phyloP scores from a whole-genome alignment of 2,797 vertebrate genomes.

The Onychomys leucogaster region DNA sequence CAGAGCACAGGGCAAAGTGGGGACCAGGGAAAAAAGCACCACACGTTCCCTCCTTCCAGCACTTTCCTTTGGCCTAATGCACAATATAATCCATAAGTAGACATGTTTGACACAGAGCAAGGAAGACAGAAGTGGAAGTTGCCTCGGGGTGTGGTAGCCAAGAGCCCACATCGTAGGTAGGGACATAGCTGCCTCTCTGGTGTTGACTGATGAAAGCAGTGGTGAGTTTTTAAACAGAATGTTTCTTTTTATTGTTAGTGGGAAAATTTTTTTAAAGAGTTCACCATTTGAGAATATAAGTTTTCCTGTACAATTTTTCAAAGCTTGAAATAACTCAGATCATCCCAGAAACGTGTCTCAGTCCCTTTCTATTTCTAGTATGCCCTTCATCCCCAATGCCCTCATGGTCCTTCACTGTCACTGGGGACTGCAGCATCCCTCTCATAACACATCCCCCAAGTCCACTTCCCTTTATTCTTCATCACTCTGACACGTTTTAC shows the following conservation, averaged over 20 bases:
- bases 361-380: background rate
- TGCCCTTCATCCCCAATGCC: background rate
- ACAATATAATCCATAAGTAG: background rate
- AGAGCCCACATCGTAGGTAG: background rate
- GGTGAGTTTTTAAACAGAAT: conserved; percentile 11
- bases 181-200: background rate
- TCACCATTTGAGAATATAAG: background rate
- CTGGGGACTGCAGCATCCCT: background rate
- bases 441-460: background rate
- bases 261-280: background rate
- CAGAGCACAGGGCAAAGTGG: background rate
- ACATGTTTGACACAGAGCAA: background rate
- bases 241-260: background rate
- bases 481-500: background rate
- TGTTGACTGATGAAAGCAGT: background rate
- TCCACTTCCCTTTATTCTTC: background rate
- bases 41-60: background rate
- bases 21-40: background rate
- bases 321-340: conserved; percentile 6
- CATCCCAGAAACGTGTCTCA: background rate
- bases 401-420: background rate
- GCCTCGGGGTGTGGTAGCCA: too few relatives aligned
- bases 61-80: background rate
- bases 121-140: background rate
- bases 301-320: conserved; percentile 22